phyloP scores from a whole-genome alignment of 2,888 invertebrate species.

The Trachelus tabidus region DNA sequence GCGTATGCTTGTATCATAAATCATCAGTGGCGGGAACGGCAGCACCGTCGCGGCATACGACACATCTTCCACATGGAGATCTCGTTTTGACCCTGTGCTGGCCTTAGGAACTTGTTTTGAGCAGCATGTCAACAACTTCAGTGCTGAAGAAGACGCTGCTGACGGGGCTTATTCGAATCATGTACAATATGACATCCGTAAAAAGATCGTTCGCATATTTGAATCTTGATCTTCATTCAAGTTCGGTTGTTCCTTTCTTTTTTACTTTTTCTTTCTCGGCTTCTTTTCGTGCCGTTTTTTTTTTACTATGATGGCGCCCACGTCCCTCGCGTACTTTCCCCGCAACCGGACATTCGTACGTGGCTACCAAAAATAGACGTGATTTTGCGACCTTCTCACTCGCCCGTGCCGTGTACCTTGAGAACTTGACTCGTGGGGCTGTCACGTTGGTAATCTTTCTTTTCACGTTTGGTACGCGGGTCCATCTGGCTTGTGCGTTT shows the following conservation, averaged over 20 bases:
- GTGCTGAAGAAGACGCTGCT: not conserved
- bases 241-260: not conserved
- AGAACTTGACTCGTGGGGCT: not conserved
- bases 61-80: not conserved
- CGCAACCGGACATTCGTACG: not conserved
- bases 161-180: not conserved
- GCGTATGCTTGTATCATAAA: not conserved
- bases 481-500: not conserved
- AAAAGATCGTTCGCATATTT: not conserved
- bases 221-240: not conserved
- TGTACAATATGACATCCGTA: not conserved
- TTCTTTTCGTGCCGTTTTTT: conserved; percentile 8
- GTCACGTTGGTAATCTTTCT: not conserved
- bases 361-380: not conserved
- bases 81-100: not conserved
- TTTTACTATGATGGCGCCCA: not conserved
- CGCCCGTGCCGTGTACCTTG: not conserved
- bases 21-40: not conserved
- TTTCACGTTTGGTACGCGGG: not conserved
- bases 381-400: not conserved
- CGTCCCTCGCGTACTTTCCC: not conserved
- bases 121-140: not conserved
- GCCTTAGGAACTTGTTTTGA: not conserved
- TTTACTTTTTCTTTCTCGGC: not conserved
- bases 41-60: not conserved